phyloP scores from a whole-genome alignment of 1,140 invertebrate species.

The Atta colombica region DNA sequence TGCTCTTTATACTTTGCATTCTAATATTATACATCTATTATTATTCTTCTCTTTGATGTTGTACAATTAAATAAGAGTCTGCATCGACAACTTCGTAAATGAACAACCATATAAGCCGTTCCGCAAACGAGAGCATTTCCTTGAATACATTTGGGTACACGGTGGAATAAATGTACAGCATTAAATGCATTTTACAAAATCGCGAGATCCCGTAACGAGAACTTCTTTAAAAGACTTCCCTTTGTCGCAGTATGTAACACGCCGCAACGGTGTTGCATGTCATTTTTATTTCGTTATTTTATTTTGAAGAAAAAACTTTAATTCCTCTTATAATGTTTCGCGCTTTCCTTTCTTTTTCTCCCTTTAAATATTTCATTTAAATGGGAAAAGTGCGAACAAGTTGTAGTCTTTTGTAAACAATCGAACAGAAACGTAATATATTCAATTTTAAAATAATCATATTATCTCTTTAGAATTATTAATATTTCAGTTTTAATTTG shows the following conservation, averaged over 20 bases:
- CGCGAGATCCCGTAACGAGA: slow-evolving; percentile 19
- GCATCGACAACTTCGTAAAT: slow-evolving; percentile 24
- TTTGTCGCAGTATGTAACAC: slow-evolving; percentile 32
- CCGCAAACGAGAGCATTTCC: slow-evolving; percentile 6
- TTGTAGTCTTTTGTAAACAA: background rate
- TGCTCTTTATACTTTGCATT: background rate
- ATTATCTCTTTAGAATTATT: background rate
- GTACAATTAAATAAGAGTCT: slow-evolving; percentile 5
- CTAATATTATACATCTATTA: background rate
- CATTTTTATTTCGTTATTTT: slow-evolving; percentile 30
- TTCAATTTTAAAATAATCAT: background rate
- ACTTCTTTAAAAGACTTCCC: slow-evolving; percentile 28
- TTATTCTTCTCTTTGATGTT: slow-evolving; percentile 3
- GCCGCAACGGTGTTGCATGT: slow-evolving; percentile 25
- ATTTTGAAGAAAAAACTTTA: slow-evolving; percentile 5
- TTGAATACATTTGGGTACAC: slow-evolving; percentile 29
- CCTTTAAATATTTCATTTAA: slow-evolving; percentile 16
- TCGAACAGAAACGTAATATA: background rate
- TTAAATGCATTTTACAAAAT: slow-evolving; percentile 40
- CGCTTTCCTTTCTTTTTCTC: background rate
- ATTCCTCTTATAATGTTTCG: slow-evolving; percentile 4
- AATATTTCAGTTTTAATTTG: no score
- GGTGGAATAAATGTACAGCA: slow-evolving; percentile 26
- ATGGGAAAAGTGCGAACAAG: background rate
- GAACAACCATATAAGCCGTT: slow-evolving; percentile 16